Percentiles rank a stretch among this genome's conserved stretches.
Conservation (phyloP, 1,140 invertebrate species). For the Megalopta genalis region DNA sequence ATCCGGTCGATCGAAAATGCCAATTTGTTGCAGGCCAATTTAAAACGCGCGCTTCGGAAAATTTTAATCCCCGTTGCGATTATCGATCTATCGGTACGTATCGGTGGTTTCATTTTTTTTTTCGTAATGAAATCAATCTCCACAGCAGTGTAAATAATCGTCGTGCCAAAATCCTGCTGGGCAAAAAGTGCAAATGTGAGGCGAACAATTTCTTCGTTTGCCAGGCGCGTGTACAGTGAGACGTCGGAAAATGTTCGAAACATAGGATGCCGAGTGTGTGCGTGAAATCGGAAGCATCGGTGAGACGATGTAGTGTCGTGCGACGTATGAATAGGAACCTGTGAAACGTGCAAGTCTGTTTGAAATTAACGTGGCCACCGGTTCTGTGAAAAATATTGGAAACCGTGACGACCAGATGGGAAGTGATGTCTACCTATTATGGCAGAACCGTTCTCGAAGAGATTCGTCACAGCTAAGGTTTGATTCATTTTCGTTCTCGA, state of each 20-base stretch:
- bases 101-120: too few relatives aligned
- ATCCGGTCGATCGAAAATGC: neutral
- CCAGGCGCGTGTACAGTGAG: neutral
- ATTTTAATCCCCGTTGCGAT: too few relatives aligned
- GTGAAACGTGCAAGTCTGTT: constrained; percentile 11
- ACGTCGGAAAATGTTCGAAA: neutral
- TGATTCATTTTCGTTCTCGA: constrained; percentile 3
- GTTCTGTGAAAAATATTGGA: constrained; percentile 50
- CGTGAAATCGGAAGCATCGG: neutral
- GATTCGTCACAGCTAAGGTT: constrained; percentile 75
- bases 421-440: constrained; percentile 78
- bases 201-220: neutral
- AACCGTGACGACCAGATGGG: constrained; percentile 58
- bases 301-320: constrained; percentile 28
- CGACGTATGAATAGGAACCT: constrained; percentile 29
- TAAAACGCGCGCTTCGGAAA: too few relatives aligned
- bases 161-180: too few relatives aligned
- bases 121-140: too few relatives aligned
- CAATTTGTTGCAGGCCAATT: too few relatives aligned
- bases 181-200: neutral
- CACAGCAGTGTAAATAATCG: too few relatives aligned
- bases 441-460: constrained; percentile 74
- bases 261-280: neutral
- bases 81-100: too few relatives aligned
- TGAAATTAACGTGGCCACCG: constrained; percentile 32